These are phyloP conservation scores for Chrysomela aeneicollis DNA, from an alignment of 2,888 invertebrate genomes.

Conservation along the genomic window DNA sequence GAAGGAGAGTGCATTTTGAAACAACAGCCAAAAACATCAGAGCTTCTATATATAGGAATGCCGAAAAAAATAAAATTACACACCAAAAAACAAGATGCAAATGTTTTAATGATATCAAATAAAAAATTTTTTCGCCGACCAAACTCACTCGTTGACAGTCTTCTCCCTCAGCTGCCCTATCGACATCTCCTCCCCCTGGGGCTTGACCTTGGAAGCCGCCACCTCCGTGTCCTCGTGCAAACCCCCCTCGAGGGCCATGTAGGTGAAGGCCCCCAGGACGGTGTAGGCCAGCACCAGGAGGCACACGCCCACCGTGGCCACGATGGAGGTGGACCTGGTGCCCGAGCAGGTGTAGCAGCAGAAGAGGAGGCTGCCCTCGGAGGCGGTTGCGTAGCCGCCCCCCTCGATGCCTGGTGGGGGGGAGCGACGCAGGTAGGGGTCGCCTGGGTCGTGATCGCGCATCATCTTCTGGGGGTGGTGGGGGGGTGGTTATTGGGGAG, in stretches of 20 bases:
- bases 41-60: too few species aligned
- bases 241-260: constrained; percentile 81
- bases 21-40: too few species aligned
- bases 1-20: too few species aligned
- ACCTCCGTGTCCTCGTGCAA: constrained; percentile 67
- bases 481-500: background rate
- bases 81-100: too few species aligned
- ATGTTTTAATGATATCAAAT: too few species aligned
- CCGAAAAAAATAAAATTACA: too few species aligned
- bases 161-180: constrained; percentile 69
- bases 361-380: constrained; percentile 59
- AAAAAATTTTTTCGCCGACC: too few species aligned
- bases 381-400: constrained; percentile 59
- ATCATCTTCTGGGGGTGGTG: constrained; percentile 42
- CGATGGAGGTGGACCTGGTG: constrained; percentile 66
- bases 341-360: constrained; percentile 68
- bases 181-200: constrained; percentile 56
- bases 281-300: constrained; percentile 90
- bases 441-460: constrained; percentile 49
- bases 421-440: constrained; percentile 51
- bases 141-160: constrained; percentile 69
- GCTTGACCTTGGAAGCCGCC: constrained; percentile 71
- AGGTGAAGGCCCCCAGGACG: constrained; percentile 89
- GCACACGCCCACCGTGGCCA: constrained; percentile 82
- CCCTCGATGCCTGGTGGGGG: constrained; percentile 59